Base-by-base conservation (phyloP, 2,888 invertebrate genomes). In the Euclidia mi region DNA sequence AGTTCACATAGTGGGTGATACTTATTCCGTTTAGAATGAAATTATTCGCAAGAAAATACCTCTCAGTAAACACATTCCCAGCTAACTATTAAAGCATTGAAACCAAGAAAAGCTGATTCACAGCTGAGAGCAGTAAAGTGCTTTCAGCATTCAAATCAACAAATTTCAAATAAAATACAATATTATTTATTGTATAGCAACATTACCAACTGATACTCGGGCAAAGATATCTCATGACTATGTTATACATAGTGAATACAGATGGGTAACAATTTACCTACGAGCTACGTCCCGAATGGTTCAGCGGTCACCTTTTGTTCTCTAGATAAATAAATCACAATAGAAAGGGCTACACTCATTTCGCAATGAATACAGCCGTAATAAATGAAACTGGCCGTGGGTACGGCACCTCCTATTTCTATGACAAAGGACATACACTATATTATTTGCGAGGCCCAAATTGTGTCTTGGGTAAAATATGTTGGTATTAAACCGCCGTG, bases 311-410 rank as follows among this genome's bases (percentile, higher is more conserved):
- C 10, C 65, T 43, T 51, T 69, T 69, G 69, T 69, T 58, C 53
- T 52, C 37, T 51, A 55, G 51, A 64, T 58, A 56, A 65, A 64
- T 59, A 64, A 60, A 64, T 63, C 56, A 72, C 66, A 69, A 71
- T 66, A 56, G 40, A 29, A 53, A 61, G 48, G 41, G 43, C 38
- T 53, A 49, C 44, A 51, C 53, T 60, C 55, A 57, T 63, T 60
- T 63, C 50, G 51, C 61, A 38, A 71, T 69, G 69, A 72, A 71
- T 64, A 64, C 55, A 53, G 44, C 43, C 40, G 56, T 64, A 64
- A 64, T 64, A 66, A 64, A 72, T 72, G 61, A 66, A 72, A 58
- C 57, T 51, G 44, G 51, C 51, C 56, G 31, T 63, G 48, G 45
- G 56, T 46, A 46, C 44, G 38, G 42, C 56, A 59, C 48, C 53